Evolutionary conservation across 2,113 vertebrate genomes (phyloP).

Genomic region (Myrmecobius fasciatus): DNA sequence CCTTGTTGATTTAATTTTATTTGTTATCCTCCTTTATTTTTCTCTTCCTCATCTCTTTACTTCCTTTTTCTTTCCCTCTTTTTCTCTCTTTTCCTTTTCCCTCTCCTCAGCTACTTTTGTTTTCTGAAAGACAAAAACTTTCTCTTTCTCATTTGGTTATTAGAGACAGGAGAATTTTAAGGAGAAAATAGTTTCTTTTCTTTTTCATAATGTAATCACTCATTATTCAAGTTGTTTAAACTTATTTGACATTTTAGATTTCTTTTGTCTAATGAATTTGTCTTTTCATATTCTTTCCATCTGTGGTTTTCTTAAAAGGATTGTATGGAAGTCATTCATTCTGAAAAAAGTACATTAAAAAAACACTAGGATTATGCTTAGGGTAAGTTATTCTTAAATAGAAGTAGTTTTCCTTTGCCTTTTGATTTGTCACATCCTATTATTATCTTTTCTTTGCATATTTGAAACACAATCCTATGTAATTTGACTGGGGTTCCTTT

Average conservation of each 20-base stretch:
- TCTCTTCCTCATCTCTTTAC: neutral
- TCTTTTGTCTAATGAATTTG: neutral
- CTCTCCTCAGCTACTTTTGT: too few species aligned
- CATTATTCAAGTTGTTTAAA: neutral
- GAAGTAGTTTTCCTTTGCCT: neutral
- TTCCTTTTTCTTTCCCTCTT: neutral
- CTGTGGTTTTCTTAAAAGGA: neutral
- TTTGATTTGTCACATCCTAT: neutral
- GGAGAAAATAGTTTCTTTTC: neutral
- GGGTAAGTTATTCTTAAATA: neutral
- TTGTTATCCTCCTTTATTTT: neutral
- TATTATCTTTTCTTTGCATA: neutral
- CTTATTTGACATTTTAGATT: neutral
- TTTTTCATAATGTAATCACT: neutral
- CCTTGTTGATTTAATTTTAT: neutral
- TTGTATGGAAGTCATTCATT: neutral
- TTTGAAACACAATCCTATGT: neutral
- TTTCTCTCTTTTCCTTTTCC: neutral
- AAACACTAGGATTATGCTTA: neutral
- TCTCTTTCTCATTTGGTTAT: neutral
- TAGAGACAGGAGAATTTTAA: neutral
- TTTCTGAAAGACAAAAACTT: neutral
- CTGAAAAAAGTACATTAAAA: neutral
- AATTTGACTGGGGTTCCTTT: neutral
- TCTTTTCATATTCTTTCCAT: neutral